A percentile compares a stretch with the other conserved stretches of the same genome.
Conservation (phyloP, 64 coral and sea anemone genomes). For the Porites australiensis region DNA sequence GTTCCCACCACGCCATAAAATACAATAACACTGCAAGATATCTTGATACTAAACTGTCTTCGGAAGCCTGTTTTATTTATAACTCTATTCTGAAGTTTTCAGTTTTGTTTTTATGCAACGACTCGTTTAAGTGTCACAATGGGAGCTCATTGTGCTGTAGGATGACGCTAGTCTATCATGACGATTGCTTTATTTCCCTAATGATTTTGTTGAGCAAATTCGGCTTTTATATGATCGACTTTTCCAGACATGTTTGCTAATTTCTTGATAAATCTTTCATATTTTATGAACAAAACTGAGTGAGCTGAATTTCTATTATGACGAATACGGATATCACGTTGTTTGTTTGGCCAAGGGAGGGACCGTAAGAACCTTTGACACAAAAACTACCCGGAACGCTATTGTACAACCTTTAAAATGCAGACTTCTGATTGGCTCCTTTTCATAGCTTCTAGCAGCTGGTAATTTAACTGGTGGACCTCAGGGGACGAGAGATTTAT, state of each 20-base stretch:
- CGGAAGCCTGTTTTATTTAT: neutral
- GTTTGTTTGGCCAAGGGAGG: conserved; percentile 36
- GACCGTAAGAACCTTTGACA: neutral
- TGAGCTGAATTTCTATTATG: neutral
- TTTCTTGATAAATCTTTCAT: conserved; percentile 6
- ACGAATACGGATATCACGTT: conserved; percentile 8
- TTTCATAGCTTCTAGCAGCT: conserved; percentile 40
- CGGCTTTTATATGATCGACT: neutral
- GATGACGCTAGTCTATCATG: neutral
- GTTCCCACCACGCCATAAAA: neutral
- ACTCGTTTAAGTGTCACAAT: conserved; percentile 11
- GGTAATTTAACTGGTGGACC: conserved; percentile 46
- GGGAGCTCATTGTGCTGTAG: neutral
- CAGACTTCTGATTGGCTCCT: conserved; percentile 16
- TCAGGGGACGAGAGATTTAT: conserved; percentile 52
- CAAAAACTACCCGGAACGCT: conserved; percentile 50
- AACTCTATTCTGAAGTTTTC: conserved; percentile 19
- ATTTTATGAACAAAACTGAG: conserved; percentile 24
- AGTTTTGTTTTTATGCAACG: neutral
- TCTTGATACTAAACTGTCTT: neutral
- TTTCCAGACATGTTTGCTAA: neutral
- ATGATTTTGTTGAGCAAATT: neutral
- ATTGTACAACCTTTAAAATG: neutral
- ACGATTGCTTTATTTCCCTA: neutral
- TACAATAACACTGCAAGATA: neutral